Conservation (phyloP, 2,888 invertebrate genomes). For the Ariolimax columbianus region DNA sequence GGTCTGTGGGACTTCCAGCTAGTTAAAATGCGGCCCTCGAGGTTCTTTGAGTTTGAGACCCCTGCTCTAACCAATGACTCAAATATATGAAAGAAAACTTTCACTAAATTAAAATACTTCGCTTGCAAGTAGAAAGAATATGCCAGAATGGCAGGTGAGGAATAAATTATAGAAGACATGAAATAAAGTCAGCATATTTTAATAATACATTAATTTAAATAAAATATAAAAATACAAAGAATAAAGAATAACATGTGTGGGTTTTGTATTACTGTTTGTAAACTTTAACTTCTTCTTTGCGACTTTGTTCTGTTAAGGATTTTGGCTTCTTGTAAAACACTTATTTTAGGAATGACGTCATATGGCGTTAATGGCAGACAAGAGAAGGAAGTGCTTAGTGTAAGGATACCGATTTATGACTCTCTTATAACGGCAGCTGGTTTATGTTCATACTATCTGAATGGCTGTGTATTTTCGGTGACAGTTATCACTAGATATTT, state of each 20-base stretch:
- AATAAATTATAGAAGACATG: neutral
- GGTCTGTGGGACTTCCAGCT: too few relatives aligned
- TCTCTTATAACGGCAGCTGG: conserved; percentile 24
- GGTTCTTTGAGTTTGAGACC: too few relatives aligned
- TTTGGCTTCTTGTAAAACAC: neutral
- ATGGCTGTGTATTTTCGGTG: conserved; percentile 26
- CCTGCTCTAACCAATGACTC: too few relatives aligned
- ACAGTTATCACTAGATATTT: neutral
- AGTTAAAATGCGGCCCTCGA: too few relatives aligned
- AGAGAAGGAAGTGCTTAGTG: conserved; percentile 45
- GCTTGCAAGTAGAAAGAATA: neutral
- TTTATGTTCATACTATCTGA: conserved; percentile 1
- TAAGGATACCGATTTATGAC: neutral
- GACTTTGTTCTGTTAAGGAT: neutral
- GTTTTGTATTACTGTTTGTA: neutral
- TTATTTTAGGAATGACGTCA: conserved; percentile 53
- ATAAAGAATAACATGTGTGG: neutral
- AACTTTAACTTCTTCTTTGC: neutral
- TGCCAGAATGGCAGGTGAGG: neutral
- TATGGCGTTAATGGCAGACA: conserved; percentile 54
- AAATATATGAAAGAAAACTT: too few relatives aligned
- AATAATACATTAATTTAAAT: neutral
- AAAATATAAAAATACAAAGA: neutral
- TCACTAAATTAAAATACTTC: too few relatives aligned
- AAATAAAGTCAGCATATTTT: neutral